A percentile compares a stretch with the other conserved stretches of the same genome.
phyloP scores from a whole-genome alignment of 2,888 invertebrate genomes.

The Rugalucina vietnamica region DNA sequence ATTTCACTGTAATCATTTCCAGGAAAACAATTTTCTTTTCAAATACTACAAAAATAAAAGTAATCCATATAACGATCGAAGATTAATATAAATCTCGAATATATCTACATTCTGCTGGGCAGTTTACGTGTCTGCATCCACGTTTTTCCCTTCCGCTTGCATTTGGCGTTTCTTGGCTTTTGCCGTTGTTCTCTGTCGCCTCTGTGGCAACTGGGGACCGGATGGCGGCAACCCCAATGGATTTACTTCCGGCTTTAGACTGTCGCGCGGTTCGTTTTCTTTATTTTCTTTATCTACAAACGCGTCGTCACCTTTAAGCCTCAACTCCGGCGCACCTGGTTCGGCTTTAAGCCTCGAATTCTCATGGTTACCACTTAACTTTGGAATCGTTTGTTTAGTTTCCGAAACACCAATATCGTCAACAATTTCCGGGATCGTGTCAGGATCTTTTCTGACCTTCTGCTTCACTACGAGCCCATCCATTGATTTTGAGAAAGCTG shows the following conservation, averaged over 20 bases:
- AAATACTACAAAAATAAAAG: no score
- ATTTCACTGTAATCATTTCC: no score
- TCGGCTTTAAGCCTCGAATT: conserved; percentile 15
- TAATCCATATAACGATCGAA: no score
- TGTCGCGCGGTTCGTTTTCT: conserved; percentile 60
- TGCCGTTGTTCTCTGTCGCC: conserved; percentile 76
- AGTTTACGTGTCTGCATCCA: conserved; percentile 54
- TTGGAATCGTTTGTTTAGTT: conserved; percentile 29
- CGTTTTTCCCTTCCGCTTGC: conserved; percentile 63
- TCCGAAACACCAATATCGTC: conserved; percentile 18
- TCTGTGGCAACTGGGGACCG: conserved; percentile 59
- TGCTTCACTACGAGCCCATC: conserved; percentile 79
- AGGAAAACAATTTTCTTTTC: no score
- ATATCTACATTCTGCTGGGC: no score
- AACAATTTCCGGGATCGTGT: conserved; percentile 46
- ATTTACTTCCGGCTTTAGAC: conserved; percentile 38
- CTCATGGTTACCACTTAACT: conserved; percentile 33
- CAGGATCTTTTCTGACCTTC: conserved; percentile 30
- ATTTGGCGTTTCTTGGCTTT: conserved; percentile 79
- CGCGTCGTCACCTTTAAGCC: conserved; percentile 50
- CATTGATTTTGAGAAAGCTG: conserved; percentile 82
- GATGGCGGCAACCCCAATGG: conserved; percentile 66
- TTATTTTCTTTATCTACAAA: conserved; percentile 63
- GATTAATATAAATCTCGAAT: no score
- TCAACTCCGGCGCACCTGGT: conserved; percentile 40